Conservation (phyloP, 2,113 vertebrate species). For the Mystacornis crossleyi region DNA sequence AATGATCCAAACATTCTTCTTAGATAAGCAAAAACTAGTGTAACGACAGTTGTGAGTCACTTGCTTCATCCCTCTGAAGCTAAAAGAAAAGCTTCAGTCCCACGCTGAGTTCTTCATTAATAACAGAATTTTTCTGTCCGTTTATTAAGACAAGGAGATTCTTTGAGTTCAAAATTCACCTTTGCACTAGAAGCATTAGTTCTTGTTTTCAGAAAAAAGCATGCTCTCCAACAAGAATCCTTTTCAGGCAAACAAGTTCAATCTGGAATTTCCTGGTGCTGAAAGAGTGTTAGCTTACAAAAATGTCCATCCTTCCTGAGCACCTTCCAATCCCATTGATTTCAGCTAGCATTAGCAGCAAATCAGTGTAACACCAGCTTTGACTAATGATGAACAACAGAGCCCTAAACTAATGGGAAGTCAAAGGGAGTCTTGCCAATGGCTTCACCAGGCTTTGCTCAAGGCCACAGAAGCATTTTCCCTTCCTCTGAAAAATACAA, state of each 20-base stretch:
- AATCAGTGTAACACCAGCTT: constrained; percentile 2
- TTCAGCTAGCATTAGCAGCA: constrained; percentile 6
- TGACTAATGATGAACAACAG: not conserved
- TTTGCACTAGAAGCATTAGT: constrained; percentile 46
- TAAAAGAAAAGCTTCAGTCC: not conserved
- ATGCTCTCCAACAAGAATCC: constrained; percentile 31
- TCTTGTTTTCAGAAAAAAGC: constrained; percentile 10
- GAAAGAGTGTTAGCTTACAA: constrained; percentile 34
- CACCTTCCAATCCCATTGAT: constrained; percentile 31
- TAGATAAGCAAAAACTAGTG: not conserved
- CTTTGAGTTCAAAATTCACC: constrained; percentile 42
- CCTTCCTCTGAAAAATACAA: constrained; percentile 7
- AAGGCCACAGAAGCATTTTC: constrained; percentile 1
- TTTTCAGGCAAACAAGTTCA: constrained; percentile 47
- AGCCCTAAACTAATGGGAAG: not conserved
- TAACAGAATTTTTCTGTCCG: not conserved
- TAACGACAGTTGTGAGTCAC: not conserved
- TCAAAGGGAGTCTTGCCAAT: not conserved
- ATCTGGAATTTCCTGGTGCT: constrained; percentile 43
- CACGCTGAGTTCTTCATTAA: not conserved
- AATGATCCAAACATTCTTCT: not conserved
- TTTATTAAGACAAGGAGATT: not conserved
- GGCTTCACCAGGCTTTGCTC: not conserved
- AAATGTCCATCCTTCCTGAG: constrained; percentile 38
- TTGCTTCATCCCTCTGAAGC: not conserved